Evolutionary conservation across 2,888 invertebrate species (phyloP), one percentile per base, ranked within the genome.

Genomic region (Germaria angustata): DNA sequence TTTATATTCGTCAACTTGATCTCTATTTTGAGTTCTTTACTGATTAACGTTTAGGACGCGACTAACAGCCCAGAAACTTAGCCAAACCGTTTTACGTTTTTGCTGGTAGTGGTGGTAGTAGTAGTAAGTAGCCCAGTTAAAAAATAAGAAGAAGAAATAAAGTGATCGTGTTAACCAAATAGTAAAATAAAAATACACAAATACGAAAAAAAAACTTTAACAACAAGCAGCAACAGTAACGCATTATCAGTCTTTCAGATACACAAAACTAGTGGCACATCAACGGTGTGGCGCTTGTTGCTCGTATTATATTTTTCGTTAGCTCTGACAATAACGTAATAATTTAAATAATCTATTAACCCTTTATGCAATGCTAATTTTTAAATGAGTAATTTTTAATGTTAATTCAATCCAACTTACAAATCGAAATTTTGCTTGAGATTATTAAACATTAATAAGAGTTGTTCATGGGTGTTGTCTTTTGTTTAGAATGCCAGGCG

Each of bases 11-110:
- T n/a, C 5, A 55, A 46, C 17, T 46, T 15, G 36, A 20, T 49
- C 7, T 36, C 3, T 57, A 28, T 32, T 24, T 32, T 53, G 49
- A 73, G 69, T 44, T 49, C 82, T 71, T 36, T 46, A 76, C 69
- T 66, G 82, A 66, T 71, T 79, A 79, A 76, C 79, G 79, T n/a
- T 82, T 65, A 76, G 71, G 51, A 71, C 46, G 51, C 79, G 75
- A 82, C 82, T 82, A 76, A 79, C 65, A 53, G 79, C 36, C 66
- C 34, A 46, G 59, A 59, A 59, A 44, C 57, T 75, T 79, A 15
- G 44, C n/a, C 59, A 69, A 76, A 53, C 32, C 20, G 59, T 82
- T 79, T 36, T 34, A 53, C 28, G 8, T 41, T 53, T 15, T 46
- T 75, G 65, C 53, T 75, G n/a, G 3, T 28, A 3, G 28, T 28